These are phyloP conservation scores for Heteromormyrus szaboi DNA, from an alignment of 2,797 vertebrate genomes.

Conservation along the genomic window DNA sequence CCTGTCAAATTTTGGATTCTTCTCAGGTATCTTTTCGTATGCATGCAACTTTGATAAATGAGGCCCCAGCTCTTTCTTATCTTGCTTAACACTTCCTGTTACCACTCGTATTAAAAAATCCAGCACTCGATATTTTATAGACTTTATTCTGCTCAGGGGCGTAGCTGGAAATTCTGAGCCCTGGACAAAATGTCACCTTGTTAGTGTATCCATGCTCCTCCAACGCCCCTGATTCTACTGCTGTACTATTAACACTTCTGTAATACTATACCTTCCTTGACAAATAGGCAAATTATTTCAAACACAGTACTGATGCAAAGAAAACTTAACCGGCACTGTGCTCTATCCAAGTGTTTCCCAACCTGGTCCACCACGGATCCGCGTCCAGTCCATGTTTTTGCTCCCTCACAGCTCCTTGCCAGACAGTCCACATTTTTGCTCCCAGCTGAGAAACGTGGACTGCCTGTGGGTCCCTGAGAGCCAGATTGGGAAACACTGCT, in stretches of 20 bases:
- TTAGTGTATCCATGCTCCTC: not conserved
- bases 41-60: not conserved
- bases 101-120: not conserved
- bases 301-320: not conserved
- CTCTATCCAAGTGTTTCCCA: not conserved
- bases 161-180: not conserved
- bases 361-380: not conserved
- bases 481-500: not conserved
- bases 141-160: not conserved
- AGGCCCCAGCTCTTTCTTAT: not conserved
- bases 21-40: not conserved
- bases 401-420: not conserved
- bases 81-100: not conserved
- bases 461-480: not conserved
- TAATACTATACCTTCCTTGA: not conserved
- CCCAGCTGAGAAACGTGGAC: not conserved
- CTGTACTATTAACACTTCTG: not conserved
- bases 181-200: not conserved
- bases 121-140: not conserved
- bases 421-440: not conserved
- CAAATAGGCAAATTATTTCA: not conserved
- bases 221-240: not conserved
- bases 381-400: not conserved
- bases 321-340: not conserved
- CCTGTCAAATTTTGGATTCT: not conserved